phyloP scores from a whole-genome alignment of 2,113 vertebrate species.

The pig (Sus scrofa) region T2T-Sscrofa CM000829.6:24563501-24564000 shows the following conservation, averaged over 20 bases:
- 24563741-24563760: neutral
- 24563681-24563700: neutral
- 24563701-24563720: neutral
- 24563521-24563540: neutral
- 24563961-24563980: neutral
- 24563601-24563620: neutral
- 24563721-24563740: neutral
- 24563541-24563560: neutral
- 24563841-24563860: neutral
- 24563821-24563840: neutral
- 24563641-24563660: neutral
- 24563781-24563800: neutral
- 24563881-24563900: neutral
- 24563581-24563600: neutral
- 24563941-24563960: neutral
- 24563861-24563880: neutral
- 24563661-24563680: neutral
- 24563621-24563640: neutral
- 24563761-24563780: too few species aligned
- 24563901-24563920: accelerated
- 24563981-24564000: neutral
- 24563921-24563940: neutral
- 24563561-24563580: accelerated
- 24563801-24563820: neutral
- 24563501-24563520: too few species aligned